A percentile compares a stretch with the other conserved stretches of the same genome.
Conservation (phyloP, 2,113 vertebrate genomes). For the Scartelaos histophorus region DNA sequence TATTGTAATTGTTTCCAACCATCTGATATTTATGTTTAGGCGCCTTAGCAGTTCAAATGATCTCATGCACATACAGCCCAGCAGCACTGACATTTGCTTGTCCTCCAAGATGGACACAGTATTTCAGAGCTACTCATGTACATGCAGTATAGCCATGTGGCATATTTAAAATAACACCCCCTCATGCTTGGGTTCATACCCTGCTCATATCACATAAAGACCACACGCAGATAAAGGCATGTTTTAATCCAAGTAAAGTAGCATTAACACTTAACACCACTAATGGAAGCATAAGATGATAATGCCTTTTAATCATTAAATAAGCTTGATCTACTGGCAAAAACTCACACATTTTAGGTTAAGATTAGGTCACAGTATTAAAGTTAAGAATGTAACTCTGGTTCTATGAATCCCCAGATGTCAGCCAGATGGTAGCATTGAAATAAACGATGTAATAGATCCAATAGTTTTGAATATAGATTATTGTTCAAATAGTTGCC, state of each 20-base stretch:
- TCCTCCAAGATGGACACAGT: conserved; percentile 20
- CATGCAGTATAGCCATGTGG: conserved; percentile 26
- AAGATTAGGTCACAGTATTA: background rate
- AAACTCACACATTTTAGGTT: background rate
- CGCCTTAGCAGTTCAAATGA: conserved; percentile 4
- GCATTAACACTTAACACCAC: conserved; percentile 31
- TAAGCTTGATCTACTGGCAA: conserved; percentile 30
- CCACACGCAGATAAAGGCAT: conserved; percentile 2
- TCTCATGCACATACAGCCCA: conserved; percentile 26
- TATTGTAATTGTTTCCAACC: background rate
- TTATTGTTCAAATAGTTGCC: too few species aligned
- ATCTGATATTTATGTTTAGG: conserved; percentile 13
- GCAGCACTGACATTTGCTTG: conserved; percentile 16
- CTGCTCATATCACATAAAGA: conserved; percentile 54
- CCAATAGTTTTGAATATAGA: too few species aligned
- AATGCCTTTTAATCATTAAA: conserved; percentile 33
- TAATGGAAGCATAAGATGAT: conserved; percentile 39
- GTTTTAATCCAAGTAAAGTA: conserved; percentile 11
- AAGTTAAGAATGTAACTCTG: background rate
- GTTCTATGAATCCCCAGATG: background rate
- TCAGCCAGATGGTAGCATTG: background rate
- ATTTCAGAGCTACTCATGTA: conserved; percentile 6
- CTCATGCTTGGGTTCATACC: conserved; percentile 42
- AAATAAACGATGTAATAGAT: background rate
- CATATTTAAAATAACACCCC: conserved; percentile 28